phyloP scores from a whole-genome alignment of 30 jellyfish, hydroid and myxozoan species.

The Hydractinia symbiolongicarpus region DNA sequence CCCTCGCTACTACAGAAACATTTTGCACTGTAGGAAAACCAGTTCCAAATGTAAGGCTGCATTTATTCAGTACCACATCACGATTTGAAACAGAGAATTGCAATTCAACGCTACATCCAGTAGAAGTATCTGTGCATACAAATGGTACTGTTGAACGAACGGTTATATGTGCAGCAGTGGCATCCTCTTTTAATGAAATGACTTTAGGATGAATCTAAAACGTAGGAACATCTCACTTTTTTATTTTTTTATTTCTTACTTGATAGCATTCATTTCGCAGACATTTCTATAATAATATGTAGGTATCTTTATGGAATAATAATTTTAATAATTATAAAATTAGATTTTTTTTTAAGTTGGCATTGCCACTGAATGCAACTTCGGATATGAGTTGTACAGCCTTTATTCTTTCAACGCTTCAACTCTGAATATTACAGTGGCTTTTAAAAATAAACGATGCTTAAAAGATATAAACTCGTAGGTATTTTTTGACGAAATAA shows the following conservation, averaged over 20 bases:
- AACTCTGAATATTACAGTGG: too few relatives aligned
- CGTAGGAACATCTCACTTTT: neutral
- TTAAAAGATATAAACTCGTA: too few relatives aligned
- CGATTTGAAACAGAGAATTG: neutral
- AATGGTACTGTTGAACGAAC: neutral
- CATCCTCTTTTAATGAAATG: neutral
- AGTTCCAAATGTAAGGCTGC: neutral
- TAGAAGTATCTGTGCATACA: slow-evolving; percentile 1
- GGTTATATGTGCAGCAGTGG: neutral
- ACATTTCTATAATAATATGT: neutral
- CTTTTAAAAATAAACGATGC: too few relatives aligned
- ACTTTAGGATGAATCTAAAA: neutral
- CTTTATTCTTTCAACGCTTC: too few relatives aligned
- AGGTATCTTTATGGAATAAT: neutral
- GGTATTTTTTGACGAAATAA: too few relatives aligned
- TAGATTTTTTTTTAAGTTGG: too few relatives aligned
- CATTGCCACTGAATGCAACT: too few relatives aligned
- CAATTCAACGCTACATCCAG: neutral
- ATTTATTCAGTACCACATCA: neutral
- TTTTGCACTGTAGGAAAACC: neutral
- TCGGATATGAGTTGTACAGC: too few relatives aligned
- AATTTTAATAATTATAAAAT: too few relatives aligned
- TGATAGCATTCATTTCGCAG: neutral
- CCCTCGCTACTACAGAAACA: neutral
- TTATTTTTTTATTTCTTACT: neutral